Base-by-base conservation (phyloP, 2,797 vertebrate genomes). In the Chrysocyon brachyurus region DNA sequence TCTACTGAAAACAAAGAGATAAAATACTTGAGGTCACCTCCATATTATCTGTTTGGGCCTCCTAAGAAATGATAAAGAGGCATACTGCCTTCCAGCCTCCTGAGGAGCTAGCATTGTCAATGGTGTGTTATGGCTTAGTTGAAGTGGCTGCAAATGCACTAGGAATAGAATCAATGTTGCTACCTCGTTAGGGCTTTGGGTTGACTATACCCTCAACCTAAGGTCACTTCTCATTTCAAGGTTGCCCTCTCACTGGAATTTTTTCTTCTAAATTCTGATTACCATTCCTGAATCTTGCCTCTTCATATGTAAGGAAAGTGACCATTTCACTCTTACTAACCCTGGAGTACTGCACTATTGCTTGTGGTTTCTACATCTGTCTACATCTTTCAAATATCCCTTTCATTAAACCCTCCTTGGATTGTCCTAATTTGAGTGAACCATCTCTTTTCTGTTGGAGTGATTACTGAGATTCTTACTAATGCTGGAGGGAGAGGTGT, bases 401-500 rank as follows among this genome's bases (percentile, higher is more conserved):
- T 24, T 77, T 90, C 2, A 24, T 9, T 79, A 64, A 94, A 31
- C 31, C 19, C 31, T 82, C n/a, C 33, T 72, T 88, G 33, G 2
- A 77, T 79, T 86, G 46, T 59, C 36, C 31, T 89, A 56, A 91
- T 90, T 54, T 84, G 40, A 94, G 66, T 66, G 33, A 89, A 63
- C 28, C 33, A 86, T 75, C 49, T 92, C 46, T 87, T 94, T 46
- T 33, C 36, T 12, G 3, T 52, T 86, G 83, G 78, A 52, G 52
- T 56, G 21, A 72, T 88, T 12, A 54, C 24, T 70, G 8, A 75
- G 85, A 78, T 22, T 92, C 40, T 87, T 96, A 73, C 11, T 82
- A 73, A 91, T 68, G 8, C 68, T 61, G 46, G 3, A 40, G 22
- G 12, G 5, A 1, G 14, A 10, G 6, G 2, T 68, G 15, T 87